A percentile compares a stretch with the other conserved stretches of the same genome.
phyloP scores from a whole-genome alignment of 2,888 invertebrate genomes.

The Aelia acuminata region DNA sequence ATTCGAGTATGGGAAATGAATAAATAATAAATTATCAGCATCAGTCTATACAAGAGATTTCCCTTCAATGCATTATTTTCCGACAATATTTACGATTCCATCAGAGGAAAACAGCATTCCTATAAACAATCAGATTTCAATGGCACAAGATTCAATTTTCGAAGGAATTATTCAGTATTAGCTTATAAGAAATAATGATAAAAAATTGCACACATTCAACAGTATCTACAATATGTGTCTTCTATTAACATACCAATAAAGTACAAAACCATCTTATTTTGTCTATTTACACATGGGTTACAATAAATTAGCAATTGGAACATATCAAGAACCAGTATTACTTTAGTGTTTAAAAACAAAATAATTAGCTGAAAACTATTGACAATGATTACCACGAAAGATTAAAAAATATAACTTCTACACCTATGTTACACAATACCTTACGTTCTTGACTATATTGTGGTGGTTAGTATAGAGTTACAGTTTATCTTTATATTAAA shows the following conservation, averaged over 20 bases:
- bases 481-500: constrained; percentile 22
- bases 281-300: not conserved
- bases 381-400: constrained; percentile 2
- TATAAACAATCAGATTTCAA: not conserved
- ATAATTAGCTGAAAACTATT: not conserved
- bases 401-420: constrained; percentile 18
- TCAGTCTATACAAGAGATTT: constrained; percentile 58
- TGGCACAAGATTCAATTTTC: constrained; percentile 21
- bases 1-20: constrained; percentile 50
- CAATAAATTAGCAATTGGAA: not conserved
- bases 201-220: constrained; percentile 5
- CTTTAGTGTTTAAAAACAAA: constrained; percentile 5
- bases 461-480: constrained; percentile 24
- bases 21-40: constrained; percentile 55
- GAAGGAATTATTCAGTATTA: not conserved
- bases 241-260: not conserved
- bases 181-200: not conserved
- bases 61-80: constrained; percentile 18
- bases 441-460: constrained; percentile 14
- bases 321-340: not conserved
- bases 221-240: not conserved
- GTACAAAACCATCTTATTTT: not conserved
- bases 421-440: constrained; percentile 19
- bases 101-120: not conserved
- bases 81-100: not conserved